phyloP scores from a whole-genome alignment of 2,888 invertebrate genomes.

The Trypoxylon attenuatum region DNA sequence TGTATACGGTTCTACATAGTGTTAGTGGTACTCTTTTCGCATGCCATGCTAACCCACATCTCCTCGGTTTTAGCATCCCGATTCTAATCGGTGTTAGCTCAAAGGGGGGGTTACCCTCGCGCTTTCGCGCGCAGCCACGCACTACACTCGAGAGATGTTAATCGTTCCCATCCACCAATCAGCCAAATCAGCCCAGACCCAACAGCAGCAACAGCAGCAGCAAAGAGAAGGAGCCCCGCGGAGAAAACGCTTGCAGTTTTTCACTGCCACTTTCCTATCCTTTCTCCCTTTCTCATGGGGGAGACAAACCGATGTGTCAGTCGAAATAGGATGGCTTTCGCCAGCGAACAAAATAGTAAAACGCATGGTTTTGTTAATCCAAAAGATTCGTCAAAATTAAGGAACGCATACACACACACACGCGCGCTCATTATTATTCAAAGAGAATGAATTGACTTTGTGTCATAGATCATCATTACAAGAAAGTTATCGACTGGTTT shows the following conservation, averaged over 20 bases:
- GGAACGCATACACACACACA: no score
- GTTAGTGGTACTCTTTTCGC: constrained; percentile 50
- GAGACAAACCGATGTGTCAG: no score
- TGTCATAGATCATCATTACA: no score
- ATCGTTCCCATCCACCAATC: constrained; percentile 58
- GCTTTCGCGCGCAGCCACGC: constrained; percentile 17
- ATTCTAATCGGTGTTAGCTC: constrained; percentile 34
- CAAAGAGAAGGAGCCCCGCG: constrained; percentile 60
- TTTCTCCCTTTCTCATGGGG: constrained; percentile 9
- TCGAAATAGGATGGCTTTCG: no score
- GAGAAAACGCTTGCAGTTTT: constrained; percentile 34
- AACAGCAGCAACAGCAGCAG: constrained; percentile 58
- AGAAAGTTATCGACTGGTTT: no score
- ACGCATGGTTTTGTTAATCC: no score
- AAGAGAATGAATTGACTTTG: no score
- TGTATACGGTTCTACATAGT: constrained; percentile 29
- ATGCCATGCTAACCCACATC: constrained; percentile 56
- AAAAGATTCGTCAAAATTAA: no score
- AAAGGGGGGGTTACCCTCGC: constrained; percentile 31
- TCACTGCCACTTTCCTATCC: constrained; percentile 10
- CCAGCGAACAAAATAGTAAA: no score
- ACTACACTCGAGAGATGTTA: constrained; percentile 50
- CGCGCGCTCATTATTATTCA: no score
- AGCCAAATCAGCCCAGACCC: constrained; percentile 60
- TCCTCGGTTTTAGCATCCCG: constrained; percentile 24